Conservation (phyloP, 2,113 vertebrate species). For the Monarcha castaneiventris region DNA sequence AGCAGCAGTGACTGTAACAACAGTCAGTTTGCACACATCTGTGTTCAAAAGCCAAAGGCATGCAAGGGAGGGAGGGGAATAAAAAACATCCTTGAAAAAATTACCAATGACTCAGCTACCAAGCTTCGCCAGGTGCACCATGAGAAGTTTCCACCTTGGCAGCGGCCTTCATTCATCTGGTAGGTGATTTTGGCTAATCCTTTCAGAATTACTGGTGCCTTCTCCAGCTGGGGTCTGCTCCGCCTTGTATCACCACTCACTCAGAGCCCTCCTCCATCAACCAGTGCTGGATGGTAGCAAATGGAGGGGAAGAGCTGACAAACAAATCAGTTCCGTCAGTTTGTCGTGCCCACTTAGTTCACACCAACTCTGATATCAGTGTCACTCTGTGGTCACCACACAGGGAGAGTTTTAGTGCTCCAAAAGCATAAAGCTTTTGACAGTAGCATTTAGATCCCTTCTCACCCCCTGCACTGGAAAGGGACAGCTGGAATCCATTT, state of each 20-base stretch:
- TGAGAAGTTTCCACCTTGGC: background rate
- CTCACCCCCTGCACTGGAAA: background rate
- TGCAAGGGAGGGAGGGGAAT: rapidly evolving
- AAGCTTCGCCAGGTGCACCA: background rate
- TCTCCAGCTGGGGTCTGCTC: background rate
- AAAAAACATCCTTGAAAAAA: background rate
- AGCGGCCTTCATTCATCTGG: background rate
- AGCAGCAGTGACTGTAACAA: background rate
- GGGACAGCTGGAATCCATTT: background rate
- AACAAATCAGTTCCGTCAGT: background rate
- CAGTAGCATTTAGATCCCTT: background rate
- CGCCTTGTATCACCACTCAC: background rate
- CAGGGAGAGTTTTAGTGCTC: background rate
- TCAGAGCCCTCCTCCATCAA: background rate
- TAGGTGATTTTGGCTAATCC: background rate
- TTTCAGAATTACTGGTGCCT: background rate
- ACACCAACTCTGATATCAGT: background rate
- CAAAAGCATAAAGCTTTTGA: background rate
- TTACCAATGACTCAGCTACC: background rate
- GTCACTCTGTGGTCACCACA: background rate
- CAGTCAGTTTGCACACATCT: background rate
- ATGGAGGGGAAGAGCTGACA: background rate
- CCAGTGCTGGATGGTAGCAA: background rate
- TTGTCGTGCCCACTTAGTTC: rapidly evolving
- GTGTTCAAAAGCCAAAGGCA: background rate